Evolutionary conservation across 92 coral and sea anemone genomes (phyloP).

Genomic region (Bergia sp.): DNA sequence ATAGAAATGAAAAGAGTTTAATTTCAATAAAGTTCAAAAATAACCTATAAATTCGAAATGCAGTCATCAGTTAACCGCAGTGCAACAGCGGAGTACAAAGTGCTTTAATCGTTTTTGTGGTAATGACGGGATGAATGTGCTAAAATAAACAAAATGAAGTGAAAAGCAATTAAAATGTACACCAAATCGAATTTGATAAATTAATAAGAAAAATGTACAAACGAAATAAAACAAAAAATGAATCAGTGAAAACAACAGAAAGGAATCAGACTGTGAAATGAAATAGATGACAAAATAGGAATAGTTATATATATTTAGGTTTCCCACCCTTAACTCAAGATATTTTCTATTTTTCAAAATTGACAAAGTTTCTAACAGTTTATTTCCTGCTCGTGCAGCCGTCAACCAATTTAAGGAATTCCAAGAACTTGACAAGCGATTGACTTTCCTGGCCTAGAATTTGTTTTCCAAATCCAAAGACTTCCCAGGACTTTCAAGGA

Average conservation of each 20-base stretch:
- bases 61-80: not conserved
- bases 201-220: not conserved
- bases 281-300: not conserved
- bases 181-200: not conserved
- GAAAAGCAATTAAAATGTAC: not conserved
- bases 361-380: too few species aligned
- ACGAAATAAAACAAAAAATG: not conserved
- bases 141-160: not conserved
- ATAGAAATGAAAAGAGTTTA: not conserved
- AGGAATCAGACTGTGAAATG: slow-evolving; percentile 5
- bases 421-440: too few species aligned
- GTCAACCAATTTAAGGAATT: too few species aligned
- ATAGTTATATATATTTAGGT: too few species aligned
- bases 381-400: too few species aligned
- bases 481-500: too few species aligned
- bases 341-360: not conserved
- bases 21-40: too few species aligned
- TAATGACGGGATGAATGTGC: not conserved
- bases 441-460: too few species aligned
- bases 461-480: too few species aligned
- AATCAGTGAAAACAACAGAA: slow-evolving; percentile 34
- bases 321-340: too few species aligned
- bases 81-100: not conserved
- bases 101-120: not conserved
- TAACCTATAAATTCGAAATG: not conserved